Evolutionary conservation across 2,113 vertebrate species (phyloP).

Genomic region (Psophia crepitans): DNA sequence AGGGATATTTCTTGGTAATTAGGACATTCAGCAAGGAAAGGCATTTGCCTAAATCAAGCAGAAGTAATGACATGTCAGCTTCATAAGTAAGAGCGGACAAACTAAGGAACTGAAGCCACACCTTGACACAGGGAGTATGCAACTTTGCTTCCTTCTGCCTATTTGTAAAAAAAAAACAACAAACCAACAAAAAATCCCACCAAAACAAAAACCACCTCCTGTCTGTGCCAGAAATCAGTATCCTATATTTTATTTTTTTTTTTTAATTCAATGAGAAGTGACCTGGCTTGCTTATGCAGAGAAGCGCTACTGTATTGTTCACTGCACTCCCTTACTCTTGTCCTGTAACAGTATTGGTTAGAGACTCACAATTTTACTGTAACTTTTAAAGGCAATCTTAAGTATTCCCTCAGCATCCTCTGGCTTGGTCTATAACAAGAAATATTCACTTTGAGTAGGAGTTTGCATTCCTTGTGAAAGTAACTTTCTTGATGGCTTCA

Average conservation of each 20-base stretch:
- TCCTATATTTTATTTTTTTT: background rate
- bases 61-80: fast-evolving
- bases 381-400: background rate
- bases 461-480: conserved; percentile 4
- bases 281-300: background rate
- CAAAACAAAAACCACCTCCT: background rate
- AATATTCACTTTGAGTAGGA: conserved; percentile 35
- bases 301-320: background rate
- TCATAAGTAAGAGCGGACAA: background rate
- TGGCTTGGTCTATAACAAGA: background rate
- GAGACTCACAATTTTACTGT: background rate
- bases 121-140: fast-evolving
- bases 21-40: background rate
- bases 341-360: background rate
- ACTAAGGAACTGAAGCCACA: background rate
- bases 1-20: background rate
- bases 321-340: background rate
- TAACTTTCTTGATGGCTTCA: conserved; percentile 21
- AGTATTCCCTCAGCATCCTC: background rate
- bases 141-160: background rate
- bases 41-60: background rate
- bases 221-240: background rate
- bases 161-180: background rate
- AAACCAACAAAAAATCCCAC: no score
- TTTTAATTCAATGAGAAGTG: background rate